A percentile compares a stretch with the other conserved stretches of the same genome.
phyloP scores from a whole-genome alignment of 2,888 invertebrate species.

The Amaurobius ferox region DNA sequence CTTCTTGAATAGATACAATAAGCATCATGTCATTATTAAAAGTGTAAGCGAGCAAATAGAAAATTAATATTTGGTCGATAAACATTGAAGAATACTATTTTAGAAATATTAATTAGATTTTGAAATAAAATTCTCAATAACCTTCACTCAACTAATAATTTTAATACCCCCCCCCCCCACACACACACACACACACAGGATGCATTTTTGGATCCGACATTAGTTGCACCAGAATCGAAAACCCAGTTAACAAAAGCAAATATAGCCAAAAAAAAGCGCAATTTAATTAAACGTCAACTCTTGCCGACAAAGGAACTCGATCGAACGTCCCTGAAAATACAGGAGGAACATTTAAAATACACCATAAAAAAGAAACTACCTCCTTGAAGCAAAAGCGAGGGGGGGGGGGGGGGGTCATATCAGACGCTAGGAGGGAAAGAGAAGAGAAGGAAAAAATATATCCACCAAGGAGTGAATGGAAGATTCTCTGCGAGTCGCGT shows the following conservation, averaged over 20 bases:
- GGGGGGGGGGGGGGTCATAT: neutral
- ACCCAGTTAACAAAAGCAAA: neutral
- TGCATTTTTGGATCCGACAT: neutral
- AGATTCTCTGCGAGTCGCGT: slow-evolving; percentile 27
- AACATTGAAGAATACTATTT: too few relatives aligned
- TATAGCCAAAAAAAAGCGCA: neutral
- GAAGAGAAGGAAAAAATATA: slow-evolving; percentile 1
- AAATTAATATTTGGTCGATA: too few relatives aligned
- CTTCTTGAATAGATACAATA: too few relatives aligned
- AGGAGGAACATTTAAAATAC: slow-evolving; percentile 29
- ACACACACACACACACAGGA: neutral
- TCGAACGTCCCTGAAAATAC: slow-evolving; percentile 46
- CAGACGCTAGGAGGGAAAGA: neutral
- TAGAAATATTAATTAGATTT: too few relatives aligned
- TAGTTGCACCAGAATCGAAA: neutral
- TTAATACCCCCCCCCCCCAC: too few relatives aligned
- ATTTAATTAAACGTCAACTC: neutral
- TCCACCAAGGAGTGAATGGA: slow-evolving; percentile 1
- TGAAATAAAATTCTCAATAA: too few relatives aligned
- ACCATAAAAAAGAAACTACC: slow-evolving; percentile 30
- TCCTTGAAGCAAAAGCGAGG: slow-evolving; percentile 17
- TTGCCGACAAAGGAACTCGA: neutral
- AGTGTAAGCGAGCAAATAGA: too few relatives aligned
- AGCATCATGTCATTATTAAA: too few relatives aligned
- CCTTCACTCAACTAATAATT: too few relatives aligned